Evolutionary conservation across 2,797 vertebrate species (phyloP).

Genomic region (Syngnathus rostellatus): DNA sequence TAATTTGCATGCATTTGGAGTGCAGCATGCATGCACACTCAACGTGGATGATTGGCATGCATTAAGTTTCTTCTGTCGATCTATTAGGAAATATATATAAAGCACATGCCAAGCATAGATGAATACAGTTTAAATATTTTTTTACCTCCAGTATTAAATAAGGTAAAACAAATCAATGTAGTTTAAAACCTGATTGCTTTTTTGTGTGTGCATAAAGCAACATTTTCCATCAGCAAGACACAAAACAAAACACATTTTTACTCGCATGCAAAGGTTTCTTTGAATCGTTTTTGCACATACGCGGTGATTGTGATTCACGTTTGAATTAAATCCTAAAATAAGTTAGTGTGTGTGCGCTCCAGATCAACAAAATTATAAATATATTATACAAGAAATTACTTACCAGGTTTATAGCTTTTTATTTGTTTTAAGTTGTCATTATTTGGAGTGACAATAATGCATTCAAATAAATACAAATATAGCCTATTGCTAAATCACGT

Average conservation of each 20-base stretch:
- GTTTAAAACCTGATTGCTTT: not conserved
- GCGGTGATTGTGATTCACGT: not conserved
- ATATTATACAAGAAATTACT: not conserved
- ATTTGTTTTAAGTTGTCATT: not conserved
- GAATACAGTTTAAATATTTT: not conserved
- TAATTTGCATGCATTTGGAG: not conserved
- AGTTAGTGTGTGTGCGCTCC: not conserved
- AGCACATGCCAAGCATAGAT: not conserved
- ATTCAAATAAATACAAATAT: not conserved
- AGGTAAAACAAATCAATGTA: not conserved
- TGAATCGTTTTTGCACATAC: not conserved
- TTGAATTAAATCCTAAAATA: not conserved
- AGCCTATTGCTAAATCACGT: not conserved
- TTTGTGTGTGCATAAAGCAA: constrained; percentile 6
- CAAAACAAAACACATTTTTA: not conserved
- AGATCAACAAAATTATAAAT: not conserved
- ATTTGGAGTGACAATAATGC: not conserved
- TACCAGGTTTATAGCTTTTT: not conserved
- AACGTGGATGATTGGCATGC: not conserved
- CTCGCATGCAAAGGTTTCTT: not conserved
- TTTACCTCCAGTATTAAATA: not conserved
- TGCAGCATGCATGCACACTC: not conserved
- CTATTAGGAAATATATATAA: not conserved
- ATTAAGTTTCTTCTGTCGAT: not conserved
- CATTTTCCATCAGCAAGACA: too few species aligned